Conservation (phyloP, 2,797 vertebrate species). For the Premnoplex brunnescens region DNA sequence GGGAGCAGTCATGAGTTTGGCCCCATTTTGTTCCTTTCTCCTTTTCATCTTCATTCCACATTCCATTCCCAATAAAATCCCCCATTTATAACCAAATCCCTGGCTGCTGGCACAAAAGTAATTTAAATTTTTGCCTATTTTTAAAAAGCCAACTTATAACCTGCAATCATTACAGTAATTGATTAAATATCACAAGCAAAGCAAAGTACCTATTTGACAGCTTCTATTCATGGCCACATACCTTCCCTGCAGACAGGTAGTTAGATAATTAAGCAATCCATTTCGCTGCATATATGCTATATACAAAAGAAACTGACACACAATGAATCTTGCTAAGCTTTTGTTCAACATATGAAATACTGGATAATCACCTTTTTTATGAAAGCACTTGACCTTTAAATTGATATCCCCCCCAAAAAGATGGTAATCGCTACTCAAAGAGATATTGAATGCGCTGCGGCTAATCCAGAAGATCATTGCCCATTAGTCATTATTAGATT, state of each 20-base stretch:
- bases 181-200: constrained; percentile 73
- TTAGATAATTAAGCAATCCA: constrained; percentile 74
- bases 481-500: constrained; percentile 57
- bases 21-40: background rate
- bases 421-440: constrained; percentile 71
- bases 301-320: constrained; percentile 69
- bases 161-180: constrained; percentile 56
- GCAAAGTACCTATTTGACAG: constrained; percentile 60
- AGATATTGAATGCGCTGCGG: constrained; percentile 56
- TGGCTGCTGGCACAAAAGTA: constrained; percentile 46
- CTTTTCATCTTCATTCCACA: background rate
- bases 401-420: constrained; percentile 67
- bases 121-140: constrained; percentile 72
- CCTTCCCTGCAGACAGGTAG: constrained; percentile 74
- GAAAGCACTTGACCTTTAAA: constrained; percentile 79
- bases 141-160: constrained; percentile 70
- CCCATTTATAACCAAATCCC: constrained; percentile 46
- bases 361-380: constrained; percentile 75
- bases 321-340: constrained; percentile 72
- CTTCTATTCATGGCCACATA: constrained; percentile 46
- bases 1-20: background rate
- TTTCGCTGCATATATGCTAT: constrained; percentile 61
- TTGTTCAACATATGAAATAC: constrained; percentile 74
- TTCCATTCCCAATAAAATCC: constrained; percentile 24
- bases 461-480: constrained; percentile 53